Percentiles rank a stretch among this genome's conserved stretches.
These are phyloP conservation scores for Eidolon helvum DNA, from an alignment of 2,113 vertebrate genomes.

Conservation along the genomic window DNA sequence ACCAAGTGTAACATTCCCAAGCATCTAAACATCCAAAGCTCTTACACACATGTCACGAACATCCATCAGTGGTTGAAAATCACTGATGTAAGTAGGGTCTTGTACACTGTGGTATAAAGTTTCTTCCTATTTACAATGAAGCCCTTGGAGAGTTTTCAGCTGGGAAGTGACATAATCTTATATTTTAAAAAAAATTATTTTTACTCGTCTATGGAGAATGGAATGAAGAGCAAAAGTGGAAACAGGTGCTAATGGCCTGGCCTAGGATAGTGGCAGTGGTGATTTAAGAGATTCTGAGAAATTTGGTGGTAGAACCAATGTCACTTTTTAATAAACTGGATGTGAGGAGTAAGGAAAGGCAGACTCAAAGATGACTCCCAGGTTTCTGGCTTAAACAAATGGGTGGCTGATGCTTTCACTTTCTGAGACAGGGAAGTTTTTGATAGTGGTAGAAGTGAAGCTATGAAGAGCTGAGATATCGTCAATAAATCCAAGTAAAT, in stretches of 20 bases:
- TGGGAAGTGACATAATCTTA: background rate
- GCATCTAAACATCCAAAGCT: background rate
- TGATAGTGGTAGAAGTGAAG: background rate
- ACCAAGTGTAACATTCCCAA: background rate
- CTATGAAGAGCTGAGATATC: background rate
- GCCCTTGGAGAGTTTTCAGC: background rate
- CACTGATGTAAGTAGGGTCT: background rate
- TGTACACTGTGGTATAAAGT: background rate
- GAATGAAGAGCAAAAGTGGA: background rate
- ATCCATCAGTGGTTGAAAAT: background rate
- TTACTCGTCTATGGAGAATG: background rate
- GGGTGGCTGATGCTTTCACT: background rate
- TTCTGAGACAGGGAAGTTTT: background rate
- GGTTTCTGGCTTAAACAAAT: background rate
- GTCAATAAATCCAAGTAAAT: background rate
- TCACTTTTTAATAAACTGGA: background rate
- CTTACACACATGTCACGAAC: background rate
- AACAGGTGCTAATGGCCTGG: background rate
- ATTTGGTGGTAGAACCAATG: background rate
- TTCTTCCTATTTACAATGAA: background rate
- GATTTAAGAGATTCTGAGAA: background rate
- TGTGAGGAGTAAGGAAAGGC: background rate
- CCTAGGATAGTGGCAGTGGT: background rate
- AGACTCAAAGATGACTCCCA: background rate
- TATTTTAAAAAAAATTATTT: background rate